These are phyloP conservation scores for Hypanus sabinus DNA, from an alignment of 2,113 vertebrate species.

Conservation along the genomic window DNA sequence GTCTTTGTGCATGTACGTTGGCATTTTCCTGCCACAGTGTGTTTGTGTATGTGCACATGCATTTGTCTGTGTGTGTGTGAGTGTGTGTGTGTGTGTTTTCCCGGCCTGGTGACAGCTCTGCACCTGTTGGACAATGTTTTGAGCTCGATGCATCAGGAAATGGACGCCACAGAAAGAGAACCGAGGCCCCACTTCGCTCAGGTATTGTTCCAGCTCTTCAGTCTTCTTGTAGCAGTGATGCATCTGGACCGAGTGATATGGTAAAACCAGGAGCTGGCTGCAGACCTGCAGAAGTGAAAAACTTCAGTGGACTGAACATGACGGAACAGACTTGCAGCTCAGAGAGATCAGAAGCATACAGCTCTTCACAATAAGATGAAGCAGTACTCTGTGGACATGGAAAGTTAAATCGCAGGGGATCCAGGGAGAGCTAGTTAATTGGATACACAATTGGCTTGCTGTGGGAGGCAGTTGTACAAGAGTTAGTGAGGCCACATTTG, in stretches of 20 bases:
- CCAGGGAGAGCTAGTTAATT: too few relatives aligned
- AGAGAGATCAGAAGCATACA: neutral
- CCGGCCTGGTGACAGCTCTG: neutral
- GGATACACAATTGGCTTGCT: too few relatives aligned
- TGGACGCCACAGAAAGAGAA: conserved; percentile 45
- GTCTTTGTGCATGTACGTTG: neutral
- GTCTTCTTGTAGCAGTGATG: conserved; percentile 44
- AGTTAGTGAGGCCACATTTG: too few relatives aligned
- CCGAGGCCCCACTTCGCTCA: conserved; percentile 36
- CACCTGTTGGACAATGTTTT: conserved; percentile 51
- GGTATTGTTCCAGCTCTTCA: neutral
- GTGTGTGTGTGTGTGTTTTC: neutral
- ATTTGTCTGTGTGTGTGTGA: neutral
- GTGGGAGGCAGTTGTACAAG: too few relatives aligned
- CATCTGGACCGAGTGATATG: conserved; percentile 44
- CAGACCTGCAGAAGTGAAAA: neutral
- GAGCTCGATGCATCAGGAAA: conserved; percentile 46
- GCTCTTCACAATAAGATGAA: too few relatives aligned
- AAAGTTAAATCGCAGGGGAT: too few relatives aligned
- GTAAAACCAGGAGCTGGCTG: conserved; percentile 42
- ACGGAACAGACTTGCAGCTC: neutral
- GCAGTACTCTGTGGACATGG: too few relatives aligned
- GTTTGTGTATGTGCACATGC: neutral
- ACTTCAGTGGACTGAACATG: neutral
- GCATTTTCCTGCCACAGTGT: neutral